Percentiles rank a stretch among this genome's conserved stretches.
phyloP scores from a whole-genome alignment of 2,113 vertebrate genomes.

The Heterotilapia buettikoferi region DNA sequence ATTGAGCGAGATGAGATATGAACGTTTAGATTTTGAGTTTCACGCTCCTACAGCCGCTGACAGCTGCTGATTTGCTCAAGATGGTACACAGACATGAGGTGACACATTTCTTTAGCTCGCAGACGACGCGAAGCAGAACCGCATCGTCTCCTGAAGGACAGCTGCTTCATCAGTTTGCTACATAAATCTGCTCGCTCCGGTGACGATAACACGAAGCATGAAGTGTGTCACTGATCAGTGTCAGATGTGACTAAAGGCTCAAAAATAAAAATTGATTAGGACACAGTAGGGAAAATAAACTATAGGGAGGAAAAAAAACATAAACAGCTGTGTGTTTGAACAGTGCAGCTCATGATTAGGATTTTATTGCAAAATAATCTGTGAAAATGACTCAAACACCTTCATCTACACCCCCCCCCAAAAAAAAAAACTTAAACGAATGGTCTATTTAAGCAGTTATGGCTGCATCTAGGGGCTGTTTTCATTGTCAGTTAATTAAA shows the following conservation, averaged over 20 bases:
- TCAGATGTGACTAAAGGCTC: not conserved
- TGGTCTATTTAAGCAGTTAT: not conserved
- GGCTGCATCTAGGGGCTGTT: not conserved
- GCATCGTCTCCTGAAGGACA: not conserved
- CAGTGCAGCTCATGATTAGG: not conserved
- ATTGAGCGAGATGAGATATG: not conserved
- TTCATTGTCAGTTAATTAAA: not conserved
- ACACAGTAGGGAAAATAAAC: not conserved
- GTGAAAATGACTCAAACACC: not conserved
- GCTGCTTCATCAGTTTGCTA: conserved; percentile 18
- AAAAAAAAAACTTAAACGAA: not conserved
- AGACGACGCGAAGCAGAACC: not conserved
- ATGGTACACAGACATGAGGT: not conserved
- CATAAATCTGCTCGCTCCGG: not conserved
- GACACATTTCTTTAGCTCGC: not conserved
- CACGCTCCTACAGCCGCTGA: not conserved
- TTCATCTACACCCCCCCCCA: not conserved
- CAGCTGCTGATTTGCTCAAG: not conserved
- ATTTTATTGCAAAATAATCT: not conserved
- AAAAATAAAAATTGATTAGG: not conserved
- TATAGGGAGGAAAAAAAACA: not conserved
- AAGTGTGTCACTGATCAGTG: not conserved
- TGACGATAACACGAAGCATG: not conserved
- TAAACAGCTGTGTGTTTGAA: not conserved
- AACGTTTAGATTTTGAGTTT: not conserved